Evolutionary conservation across 2,113 vertebrate species (phyloP), one percentile per base, ranked within the genome.

Genomic region (Psophia crepitans): DNA sequence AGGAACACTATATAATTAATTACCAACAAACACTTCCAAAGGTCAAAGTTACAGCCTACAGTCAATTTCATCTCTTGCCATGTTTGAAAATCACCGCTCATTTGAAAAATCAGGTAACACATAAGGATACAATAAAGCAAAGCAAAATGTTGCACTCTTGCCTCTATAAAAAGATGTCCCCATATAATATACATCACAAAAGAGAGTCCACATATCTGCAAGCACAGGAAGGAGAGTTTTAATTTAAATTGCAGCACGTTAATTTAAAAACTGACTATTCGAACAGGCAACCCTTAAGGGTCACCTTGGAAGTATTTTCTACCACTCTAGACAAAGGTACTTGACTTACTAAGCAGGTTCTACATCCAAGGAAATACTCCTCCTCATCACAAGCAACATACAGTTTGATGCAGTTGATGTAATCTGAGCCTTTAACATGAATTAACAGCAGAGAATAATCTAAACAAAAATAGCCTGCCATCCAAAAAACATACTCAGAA

Each of bases 11-110:
- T 14, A 51, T 32, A 90, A 91, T 84, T 97, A 92, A 93, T 87
- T 81, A 73, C 43, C n/a, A 94, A 79, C 48, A 49, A 12, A 79
- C 48, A 49, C 14, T 87, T 95, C 49, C 46, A 95, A 94, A 91
- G 89, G 86, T 90, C 88, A 95, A 39, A 83, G 56, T 71, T 91
- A 94, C 57, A 96, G 64, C 49, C 60, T 87, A 61, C 19, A 79
- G 44, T 74, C 49, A 93, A 89, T 90, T 82, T 39, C 26, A 64
- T 64, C 86, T 64, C 86, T 61, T 24, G 66, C 23, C 69, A 83
- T 4, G 26, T 87, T 73, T 91, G 70, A 92, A 95, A 96, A 83
- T 44, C 20, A 65, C 82, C 65, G 70, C 54, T 91, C n/a, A 27
- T 88, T 73, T 91, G 54, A 76, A 93, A 41, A 96, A 76, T 16